Conservation (phyloP, 1,140 invertebrate genomes). For the Stegodyphus mimosarum region DNA sequence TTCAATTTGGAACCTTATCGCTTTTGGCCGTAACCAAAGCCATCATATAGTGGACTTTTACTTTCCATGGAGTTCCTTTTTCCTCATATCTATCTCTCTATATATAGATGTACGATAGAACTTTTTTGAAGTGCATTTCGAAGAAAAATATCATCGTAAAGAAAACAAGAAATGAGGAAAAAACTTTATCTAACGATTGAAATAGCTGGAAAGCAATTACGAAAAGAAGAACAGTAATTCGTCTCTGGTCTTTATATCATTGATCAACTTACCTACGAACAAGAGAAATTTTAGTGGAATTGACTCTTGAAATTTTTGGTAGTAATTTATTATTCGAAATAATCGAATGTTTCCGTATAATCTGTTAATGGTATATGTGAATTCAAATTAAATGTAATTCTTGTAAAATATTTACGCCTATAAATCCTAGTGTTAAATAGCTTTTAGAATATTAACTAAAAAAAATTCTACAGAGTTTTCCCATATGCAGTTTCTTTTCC, state of each 20-base stretch:
- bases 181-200: slow-evolving; percentile 7
- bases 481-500: too few relatives aligned
- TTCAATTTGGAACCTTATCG: slow-evolving; percentile 56
- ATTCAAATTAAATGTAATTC: too few relatives aligned
- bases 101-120: slow-evolving; percentile 26
- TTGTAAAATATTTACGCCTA: too few relatives aligned
- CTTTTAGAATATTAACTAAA: too few relatives aligned
- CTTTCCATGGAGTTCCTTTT: slow-evolving; percentile 29
- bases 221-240: neutral
- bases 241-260: neutral
- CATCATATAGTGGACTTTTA: slow-evolving; percentile 35
- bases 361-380: too few relatives aligned
- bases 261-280: neutral
- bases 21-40: slow-evolving; percentile 26
- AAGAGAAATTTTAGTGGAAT: too few relatives aligned
- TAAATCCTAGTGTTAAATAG: too few relatives aligned
- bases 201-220: slow-evolving; percentile 31
- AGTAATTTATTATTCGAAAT: too few relatives aligned
- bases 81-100: slow-evolving; percentile 24
- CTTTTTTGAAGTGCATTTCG: slow-evolving; percentile 32
- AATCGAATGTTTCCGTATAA: too few relatives aligned
- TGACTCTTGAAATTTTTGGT: too few relatives aligned
- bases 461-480: too few relatives aligned
- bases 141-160: neutral
- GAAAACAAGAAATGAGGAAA: slow-evolving; percentile 1